These are phyloP conservation scores for Phocoena sinus DNA, from an alignment of 2,113 vertebrate genomes.

Conservation along the genomic window DNA sequence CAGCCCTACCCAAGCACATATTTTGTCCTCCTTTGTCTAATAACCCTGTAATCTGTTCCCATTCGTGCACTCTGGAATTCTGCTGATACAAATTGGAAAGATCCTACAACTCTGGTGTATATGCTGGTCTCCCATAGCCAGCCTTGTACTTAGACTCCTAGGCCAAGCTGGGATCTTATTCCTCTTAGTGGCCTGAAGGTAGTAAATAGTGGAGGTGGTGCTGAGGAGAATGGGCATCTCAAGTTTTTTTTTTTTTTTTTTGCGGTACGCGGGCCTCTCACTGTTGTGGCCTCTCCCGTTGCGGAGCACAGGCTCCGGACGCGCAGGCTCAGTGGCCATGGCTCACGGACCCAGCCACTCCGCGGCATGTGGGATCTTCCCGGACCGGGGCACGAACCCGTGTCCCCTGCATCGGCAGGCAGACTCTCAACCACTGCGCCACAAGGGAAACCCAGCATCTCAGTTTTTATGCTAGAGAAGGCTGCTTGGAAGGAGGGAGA, in stretches of 20 bases:
- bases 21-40: neutral
- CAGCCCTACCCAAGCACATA: neutral
- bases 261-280: too few species aligned
- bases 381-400: too few species aligned
- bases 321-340: too few species aligned
- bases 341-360: too few species aligned
- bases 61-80: neutral
- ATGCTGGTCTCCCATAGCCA: neutral
- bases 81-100: neutral
- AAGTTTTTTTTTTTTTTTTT: neutral
- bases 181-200: neutral
- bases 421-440: too few species aligned
- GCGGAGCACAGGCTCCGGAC: too few species aligned
- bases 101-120: neutral
- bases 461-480: neutral
- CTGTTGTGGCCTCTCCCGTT: too few species aligned
- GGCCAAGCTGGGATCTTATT: neutral
- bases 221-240: neutral
- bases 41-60: neutral
- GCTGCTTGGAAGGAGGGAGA: neutral
- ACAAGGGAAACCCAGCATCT: too few species aligned
- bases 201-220: neutral
- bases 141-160: neutral
- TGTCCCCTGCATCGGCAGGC: too few species aligned
- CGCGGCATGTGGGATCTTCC: too few species aligned